phyloP scores from a whole-genome alignment of 35 echinoderm and acorn worm species.

The Strongylocentrotus purpuratus region DNA sequence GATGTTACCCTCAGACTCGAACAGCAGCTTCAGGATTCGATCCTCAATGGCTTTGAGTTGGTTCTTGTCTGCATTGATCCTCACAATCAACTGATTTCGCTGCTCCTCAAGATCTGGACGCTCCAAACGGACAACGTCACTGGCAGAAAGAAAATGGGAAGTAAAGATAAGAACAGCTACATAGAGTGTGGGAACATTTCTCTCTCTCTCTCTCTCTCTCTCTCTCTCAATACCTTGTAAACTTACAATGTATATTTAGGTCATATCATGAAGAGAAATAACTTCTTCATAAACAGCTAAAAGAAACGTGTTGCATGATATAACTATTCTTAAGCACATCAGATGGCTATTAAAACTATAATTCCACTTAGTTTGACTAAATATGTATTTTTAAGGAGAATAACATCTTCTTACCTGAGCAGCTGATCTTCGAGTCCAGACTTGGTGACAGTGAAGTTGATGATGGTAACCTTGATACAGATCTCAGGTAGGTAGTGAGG shows the following conservation, averaged over 20 bases:
- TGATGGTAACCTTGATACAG: slow-evolving; percentile 99
- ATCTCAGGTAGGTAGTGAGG: slow-evolving; percentile 98
- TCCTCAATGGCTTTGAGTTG: slow-evolving; percentile 98
- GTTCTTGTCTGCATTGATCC: slow-evolving; percentile 97
- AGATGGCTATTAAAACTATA: no score
- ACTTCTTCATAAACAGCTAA: no score
- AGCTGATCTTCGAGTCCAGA: slow-evolving; percentile 97
- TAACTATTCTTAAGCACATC: no score
- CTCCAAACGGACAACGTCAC: slow-evolving; percentile 96
- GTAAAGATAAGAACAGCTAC: background rate
- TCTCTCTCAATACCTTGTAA: background rate
- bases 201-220: no score
- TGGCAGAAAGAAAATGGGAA: slow-evolving; percentile 29
- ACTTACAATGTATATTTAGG: background rate
- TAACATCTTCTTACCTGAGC: slow-evolving; percentile 72
- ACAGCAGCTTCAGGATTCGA: slow-evolving; percentile 88
- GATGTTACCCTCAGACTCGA: slow-evolving; percentile 98
- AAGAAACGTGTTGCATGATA: no score
- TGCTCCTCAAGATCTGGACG: slow-evolving; percentile 96
- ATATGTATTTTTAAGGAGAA: no score
- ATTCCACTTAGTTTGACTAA: no score
- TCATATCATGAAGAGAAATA: no score
- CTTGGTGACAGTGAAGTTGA: slow-evolving; percentile 99
- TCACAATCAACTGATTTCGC: slow-evolving; percentile 95
- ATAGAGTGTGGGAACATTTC: background rate